phyloP scores from a whole-genome alignment of 2,797 vertebrate species.

The Coregonus ussuriensis region DNA sequence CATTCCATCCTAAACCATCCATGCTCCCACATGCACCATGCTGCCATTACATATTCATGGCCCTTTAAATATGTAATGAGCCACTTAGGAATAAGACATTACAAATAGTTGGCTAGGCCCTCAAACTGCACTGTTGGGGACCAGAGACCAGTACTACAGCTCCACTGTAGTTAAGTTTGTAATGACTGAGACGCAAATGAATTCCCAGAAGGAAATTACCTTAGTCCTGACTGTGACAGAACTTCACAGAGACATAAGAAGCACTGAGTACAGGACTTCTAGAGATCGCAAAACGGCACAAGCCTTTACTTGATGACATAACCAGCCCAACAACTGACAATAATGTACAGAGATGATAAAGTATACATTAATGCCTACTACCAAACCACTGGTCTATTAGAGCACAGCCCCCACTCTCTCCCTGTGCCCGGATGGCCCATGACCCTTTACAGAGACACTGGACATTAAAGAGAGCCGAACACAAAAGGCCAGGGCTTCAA shows the following conservation, averaged over 20 bases:
- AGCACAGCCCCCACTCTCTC: slow-evolving; percentile 2
- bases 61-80: slow-evolving; percentile 54
- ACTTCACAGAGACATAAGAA: background rate
- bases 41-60: slow-evolving; percentile 38
- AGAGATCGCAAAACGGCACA: background rate
- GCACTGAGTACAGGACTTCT: background rate
- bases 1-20: background rate
- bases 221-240: background rate
- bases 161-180: background rate
- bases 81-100: slow-evolving; percentile 1
- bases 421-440: slow-evolving; percentile 2
- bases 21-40: background rate
- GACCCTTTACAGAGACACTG: slow-evolving; percentile 44
- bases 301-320: background rate
- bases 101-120: slow-evolving; percentile 21
- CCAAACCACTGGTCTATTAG: slow-evolving; percentile 4
- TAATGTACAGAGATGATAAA: background rate
- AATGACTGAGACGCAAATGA: background rate
- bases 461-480: slow-evolving; percentile 56
- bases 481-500: slow-evolving; percentile 71
- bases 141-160: background rate
- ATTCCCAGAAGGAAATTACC: background rate
- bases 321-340: background rate
- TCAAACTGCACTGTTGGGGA: slow-evolving; percentile 12
- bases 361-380: background rate